Conservation (phyloP, 2,797 vertebrate genomes). For the Simalia tracyae region DNA sequence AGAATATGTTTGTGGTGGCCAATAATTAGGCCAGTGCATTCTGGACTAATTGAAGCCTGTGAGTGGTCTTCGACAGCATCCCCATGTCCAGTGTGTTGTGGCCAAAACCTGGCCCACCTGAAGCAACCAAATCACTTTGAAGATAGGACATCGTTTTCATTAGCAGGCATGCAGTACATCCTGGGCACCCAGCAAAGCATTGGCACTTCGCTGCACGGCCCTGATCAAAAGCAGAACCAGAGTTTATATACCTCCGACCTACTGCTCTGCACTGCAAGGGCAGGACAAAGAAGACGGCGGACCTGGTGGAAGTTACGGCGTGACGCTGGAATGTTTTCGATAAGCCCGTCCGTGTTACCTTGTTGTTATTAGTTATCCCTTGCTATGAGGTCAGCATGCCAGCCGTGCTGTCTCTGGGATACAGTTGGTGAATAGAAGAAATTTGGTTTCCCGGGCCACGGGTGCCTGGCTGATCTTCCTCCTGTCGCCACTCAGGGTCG, state of each 20-base stretch:
- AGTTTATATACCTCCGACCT: neutral
- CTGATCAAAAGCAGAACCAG: neutral
- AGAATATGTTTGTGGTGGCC: neutral
- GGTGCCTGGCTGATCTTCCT: neutral
- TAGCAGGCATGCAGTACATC: neutral
- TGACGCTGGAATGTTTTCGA: neutral
- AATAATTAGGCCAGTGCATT: neutral
- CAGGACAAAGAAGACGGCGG: neutral
- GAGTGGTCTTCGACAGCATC: neutral
- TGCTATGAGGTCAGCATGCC: neutral
- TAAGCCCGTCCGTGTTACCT: neutral
- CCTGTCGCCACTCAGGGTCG: neutral
- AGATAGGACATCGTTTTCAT: rapidly evolving
- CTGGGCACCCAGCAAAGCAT: neutral
- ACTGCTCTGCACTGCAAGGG: neutral
- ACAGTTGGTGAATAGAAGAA: neutral
- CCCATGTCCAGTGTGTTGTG: neutral
- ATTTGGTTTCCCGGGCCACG: neutral
- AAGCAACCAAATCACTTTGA: neutral
- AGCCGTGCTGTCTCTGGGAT: neutral
- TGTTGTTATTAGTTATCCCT: too few species aligned
- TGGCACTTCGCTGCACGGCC: neutral
- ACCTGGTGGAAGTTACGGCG: neutral
- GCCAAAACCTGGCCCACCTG: neutral
- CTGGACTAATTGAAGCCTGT: neutral